Base-by-base conservation (phyloP, 2,797 vertebrate genomes). In the Malacoraja senta region DNA sequence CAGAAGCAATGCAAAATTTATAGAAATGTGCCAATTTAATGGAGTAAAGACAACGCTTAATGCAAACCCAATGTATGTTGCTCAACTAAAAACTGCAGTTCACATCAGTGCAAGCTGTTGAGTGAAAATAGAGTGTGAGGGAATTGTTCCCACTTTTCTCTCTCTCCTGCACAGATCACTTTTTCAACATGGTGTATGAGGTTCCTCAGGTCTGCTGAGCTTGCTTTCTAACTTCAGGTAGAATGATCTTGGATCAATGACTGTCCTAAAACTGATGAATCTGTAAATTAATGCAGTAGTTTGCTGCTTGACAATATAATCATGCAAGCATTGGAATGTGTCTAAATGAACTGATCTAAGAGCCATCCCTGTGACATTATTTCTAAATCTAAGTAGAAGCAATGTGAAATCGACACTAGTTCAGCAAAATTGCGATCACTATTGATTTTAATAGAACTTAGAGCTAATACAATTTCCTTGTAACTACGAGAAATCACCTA, bases 191-290 rank as follows among this genome's bases (percentile, higher is more conserved):
- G 15, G 12, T 17, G n/a, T 1, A 17, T 65, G 44, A 63, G 58
- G 13, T 88, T 88, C n/a, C n/a, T 3, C 0, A 7, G 15, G 1
- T 63, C 17, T 88, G n/a, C 29, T 65, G 61, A 68, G 63, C 13
- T 19, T 65, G 15, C 32, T 88, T 88, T 68, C n/a, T 68, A 88
- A 65, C 26, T 7, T n/a, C 83, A 65, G 58, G 19, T 74, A 21
- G 9, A 32, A 78, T 76, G 12, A 32, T 78, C n/a, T 32, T 32
- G 19, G n/a, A 78, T 32, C 77, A 78, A 78, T 32, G n/a, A 12
- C n/a, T 35, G n/a, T 13, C n/a, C 29, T 78, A 78, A 78, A 78
- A 32, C n/a, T 78, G 80, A 83, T 83, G 44, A 83, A 83, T 83
- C 44, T 83, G 81, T 26, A 83, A 83, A 53, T 53, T 83, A 58